These are phyloP conservation scores for Xiphorhynchus elegans DNA, from an alignment of 2,113 vertebrate species.

Conservation along the genomic window DNA sequence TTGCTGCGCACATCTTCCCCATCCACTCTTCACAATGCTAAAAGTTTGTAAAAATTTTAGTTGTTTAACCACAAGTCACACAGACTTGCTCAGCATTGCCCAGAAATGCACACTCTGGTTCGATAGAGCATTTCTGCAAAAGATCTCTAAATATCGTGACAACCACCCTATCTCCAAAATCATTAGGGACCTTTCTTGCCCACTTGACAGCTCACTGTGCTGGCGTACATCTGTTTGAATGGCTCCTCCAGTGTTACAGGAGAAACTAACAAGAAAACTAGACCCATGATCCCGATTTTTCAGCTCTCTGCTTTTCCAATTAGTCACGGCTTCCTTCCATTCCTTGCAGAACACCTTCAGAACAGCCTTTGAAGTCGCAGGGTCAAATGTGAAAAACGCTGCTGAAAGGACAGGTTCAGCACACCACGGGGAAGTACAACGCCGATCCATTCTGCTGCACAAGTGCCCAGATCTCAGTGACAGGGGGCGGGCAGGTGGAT, in stretches of 20 bases:
- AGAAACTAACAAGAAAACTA: not conserved
- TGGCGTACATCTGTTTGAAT: not conserved
- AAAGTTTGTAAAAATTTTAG: not conserved
- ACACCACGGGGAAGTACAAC: not conserved
- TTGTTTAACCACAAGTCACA: not conserved
- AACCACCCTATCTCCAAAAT: not conserved
- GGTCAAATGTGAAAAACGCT: not conserved
- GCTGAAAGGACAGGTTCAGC: not conserved
- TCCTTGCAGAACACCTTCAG: not conserved
- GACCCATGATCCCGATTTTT: conserved; percentile 10
- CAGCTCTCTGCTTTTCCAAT: conserved; percentile 16
- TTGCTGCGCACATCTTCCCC: not conserved
- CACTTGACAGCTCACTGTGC: not conserved
- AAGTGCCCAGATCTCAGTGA: not conserved
- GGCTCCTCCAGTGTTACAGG: not conserved
- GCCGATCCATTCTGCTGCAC: not conserved
- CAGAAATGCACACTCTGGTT: not conserved
- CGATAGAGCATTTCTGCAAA: not conserved
- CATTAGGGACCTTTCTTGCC: not conserved
- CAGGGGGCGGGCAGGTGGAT: not conserved
- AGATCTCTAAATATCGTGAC: not conserved
- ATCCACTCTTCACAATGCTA: not conserved
- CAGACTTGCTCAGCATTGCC: not conserved
- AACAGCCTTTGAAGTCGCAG: not conserved
- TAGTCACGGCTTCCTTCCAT: conserved; percentile 8